phyloP scores from a whole-genome alignment of 2,888 invertebrate species.

The Antheraea yamamai region DNA sequence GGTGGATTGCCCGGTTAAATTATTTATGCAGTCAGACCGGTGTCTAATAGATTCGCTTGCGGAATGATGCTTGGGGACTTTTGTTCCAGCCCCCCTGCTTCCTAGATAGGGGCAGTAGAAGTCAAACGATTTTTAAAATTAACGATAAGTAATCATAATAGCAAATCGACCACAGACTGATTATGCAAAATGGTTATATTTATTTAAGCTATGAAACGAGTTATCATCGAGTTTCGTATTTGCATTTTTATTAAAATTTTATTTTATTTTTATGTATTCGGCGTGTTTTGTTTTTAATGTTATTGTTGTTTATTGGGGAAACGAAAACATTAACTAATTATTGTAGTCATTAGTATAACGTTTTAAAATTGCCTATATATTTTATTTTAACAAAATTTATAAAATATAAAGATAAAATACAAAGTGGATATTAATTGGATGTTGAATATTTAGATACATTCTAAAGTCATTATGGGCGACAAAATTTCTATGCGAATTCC shows the following conservation, averaged over 20 bases:
- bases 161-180: not conserved
- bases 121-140: constrained; percentile 30
- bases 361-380: not conserved
- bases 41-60: constrained; percentile 70
- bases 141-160: not conserved
- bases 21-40: constrained; percentile 78
- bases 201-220: not conserved
- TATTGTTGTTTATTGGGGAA: not conserved
- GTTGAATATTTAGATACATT: not conserved
- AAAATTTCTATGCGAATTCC: no score
- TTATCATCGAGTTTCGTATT: not conserved
- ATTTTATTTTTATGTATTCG: not conserved
- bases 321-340: not conserved
- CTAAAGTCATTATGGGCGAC: not conserved
- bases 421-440: not conserved
- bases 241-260: not conserved
- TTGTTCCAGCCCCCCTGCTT: constrained; percentile 64
- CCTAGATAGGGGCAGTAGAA: constrained; percentile 52
- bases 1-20: constrained; percentile 77
- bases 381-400: not conserved
- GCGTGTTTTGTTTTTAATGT: not conserved
- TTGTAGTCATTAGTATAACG: not conserved
- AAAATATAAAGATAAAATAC: not conserved
- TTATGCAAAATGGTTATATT: not conserved
- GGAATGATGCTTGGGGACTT: constrained; percentile 50